Evolutionary conservation across 1,140 invertebrate genomes (phyloP).

Genomic region (Heliothis virescens): DNA sequence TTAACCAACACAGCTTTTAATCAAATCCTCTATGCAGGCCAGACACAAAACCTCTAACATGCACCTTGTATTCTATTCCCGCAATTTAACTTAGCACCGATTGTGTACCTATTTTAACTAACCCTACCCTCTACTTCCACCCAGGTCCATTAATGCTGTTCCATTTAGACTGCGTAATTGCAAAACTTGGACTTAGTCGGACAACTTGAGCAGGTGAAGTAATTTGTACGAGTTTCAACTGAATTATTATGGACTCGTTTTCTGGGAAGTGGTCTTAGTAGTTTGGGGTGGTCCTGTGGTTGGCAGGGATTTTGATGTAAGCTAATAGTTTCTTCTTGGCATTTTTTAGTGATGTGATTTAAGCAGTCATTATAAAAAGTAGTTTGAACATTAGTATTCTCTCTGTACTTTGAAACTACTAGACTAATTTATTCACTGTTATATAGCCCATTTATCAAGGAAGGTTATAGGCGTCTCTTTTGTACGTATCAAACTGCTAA

Average conservation of each 20-base stretch:
- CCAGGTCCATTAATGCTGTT: conserved; percentile 21
- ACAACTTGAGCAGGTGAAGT: conserved; percentile 40
- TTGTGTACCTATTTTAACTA: conserved; percentile 26
- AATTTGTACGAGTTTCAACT: conserved; percentile 39
- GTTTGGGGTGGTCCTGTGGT: neutral
- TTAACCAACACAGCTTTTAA: too few species aligned
- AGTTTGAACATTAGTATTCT: too few species aligned
- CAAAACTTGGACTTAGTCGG: conserved; percentile 33
- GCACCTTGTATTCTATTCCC: conserved; percentile 23
- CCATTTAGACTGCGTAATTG: conserved; percentile 41
- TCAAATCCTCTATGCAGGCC: neutral
- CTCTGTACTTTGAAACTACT: too few species aligned
- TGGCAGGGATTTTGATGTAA: neutral
- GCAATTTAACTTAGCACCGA: conserved; percentile 39
- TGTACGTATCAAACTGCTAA: too few species aligned
- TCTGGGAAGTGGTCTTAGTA: neutral
- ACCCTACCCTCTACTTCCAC: conserved; percentile 24
- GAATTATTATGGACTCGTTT: conserved; percentile 41
- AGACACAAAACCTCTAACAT: neutral
- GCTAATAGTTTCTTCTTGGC: neutral
- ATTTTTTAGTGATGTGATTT: too few species aligned
- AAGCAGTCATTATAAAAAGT: too few species aligned
- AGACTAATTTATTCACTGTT: too few species aligned
- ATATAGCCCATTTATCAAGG: too few species aligned
- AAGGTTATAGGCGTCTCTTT: too few species aligned